These are phyloP conservation scores for Sinocyclocheilus rhinocerous DNA, from an alignment of 2,113 vertebrate species.

Conservation along the genomic window DNA sequence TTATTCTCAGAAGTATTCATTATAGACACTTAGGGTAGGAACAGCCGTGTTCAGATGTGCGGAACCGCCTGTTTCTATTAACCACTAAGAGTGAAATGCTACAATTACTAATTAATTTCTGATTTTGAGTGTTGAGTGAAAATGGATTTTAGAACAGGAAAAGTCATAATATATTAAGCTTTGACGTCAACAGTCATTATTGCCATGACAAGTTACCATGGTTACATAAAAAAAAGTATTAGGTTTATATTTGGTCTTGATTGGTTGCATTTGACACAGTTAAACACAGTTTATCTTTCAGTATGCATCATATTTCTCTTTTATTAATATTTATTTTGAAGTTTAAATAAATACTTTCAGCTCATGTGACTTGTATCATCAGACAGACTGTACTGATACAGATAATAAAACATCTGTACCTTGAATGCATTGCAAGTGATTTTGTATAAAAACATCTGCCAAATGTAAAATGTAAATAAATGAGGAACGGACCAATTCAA, in stretches of 20 bases:
- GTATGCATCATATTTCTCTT: neutral
- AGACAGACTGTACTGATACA: neutral
- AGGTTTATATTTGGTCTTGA: neutral
- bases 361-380: neutral
- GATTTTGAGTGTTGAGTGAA: neutral
- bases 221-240: neutral
- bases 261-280: neutral
- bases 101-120: slow-evolving; percentile 31
- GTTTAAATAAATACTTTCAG: neutral
- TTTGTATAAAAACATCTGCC: too few species aligned
- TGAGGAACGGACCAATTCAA: neutral
- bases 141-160: neutral
- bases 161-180: neutral
- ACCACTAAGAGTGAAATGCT: neutral
- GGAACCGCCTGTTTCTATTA: slow-evolving; percentile 3
- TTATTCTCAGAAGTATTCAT: neutral
- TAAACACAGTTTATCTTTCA: neutral
- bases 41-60: neutral
- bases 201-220: neutral
- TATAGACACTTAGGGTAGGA: neutral
- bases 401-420: too few species aligned
- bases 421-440: too few species aligned
- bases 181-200: neutral
- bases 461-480: too few species aligned
- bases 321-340: neutral